phyloP scores from a whole-genome alignment of 2,888 invertebrate species.

The Parapristionchus giblindavisi region DNA sequence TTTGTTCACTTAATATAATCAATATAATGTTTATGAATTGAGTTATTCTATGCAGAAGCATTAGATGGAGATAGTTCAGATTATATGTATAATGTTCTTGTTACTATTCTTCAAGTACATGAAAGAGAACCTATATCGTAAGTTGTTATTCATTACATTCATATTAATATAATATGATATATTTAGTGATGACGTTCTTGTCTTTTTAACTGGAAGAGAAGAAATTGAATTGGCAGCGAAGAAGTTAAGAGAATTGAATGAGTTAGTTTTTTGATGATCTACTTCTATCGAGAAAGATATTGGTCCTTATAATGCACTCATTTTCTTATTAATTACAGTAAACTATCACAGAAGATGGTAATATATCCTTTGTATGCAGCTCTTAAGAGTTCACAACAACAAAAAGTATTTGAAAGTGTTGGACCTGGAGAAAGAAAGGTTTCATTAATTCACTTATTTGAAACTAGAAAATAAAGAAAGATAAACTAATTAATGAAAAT shows the following conservation, averaged over 20 bases:
- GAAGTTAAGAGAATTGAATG: constrained; percentile 69
- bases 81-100: constrained; percentile 71
- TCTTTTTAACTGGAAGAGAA: constrained; percentile 86
- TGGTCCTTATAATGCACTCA: neutral
- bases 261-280: constrained; percentile 38
- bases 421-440: constrained; percentile 40
- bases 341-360: constrained; percentile 35
- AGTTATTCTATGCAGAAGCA: constrained; percentile 56
- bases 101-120: constrained; percentile 73
- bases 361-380: constrained; percentile 51
- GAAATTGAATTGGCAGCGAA: constrained; percentile 80
- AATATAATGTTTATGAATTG: constrained; percentile 29
- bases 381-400: constrained; percentile 42
- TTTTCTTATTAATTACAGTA: constrained; percentile 4
- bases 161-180: constrained; percentile 9
- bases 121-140: constrained; percentile 70
- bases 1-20: constrained; percentile 8
- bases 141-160: constrained; percentile 41
- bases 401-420: constrained; percentile 40
- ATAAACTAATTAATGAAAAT: neutral
- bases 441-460: neutral
- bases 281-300: neutral
- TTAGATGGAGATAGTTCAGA: constrained; percentile 60
- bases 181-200: constrained; percentile 66
- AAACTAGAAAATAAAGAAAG: neutral